A percentile compares a stretch with the other conserved stretches of the same genome.
These are phyloP conservation scores for Caenorhabditis tropicalis DNA, from an alignment of 1,140 invertebrate species.

Conservation along the genomic window DNA sequence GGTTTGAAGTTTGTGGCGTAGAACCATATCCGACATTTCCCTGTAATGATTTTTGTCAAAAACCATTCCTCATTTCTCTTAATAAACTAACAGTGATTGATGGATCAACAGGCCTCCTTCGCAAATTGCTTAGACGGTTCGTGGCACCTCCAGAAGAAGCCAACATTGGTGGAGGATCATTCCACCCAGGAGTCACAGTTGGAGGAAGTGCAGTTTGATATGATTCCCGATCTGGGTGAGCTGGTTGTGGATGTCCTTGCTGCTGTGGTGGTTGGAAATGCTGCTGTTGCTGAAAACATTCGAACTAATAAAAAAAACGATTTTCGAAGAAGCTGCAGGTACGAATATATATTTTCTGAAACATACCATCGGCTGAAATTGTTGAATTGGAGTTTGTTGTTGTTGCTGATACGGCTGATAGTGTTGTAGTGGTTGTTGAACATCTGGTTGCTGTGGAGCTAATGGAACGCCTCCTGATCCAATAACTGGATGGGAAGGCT, in stretches of 20 bases:
- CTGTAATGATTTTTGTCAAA: neutral
- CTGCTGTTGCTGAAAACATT: neutral
- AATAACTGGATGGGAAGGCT: neutral
- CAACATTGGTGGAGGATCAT: conserved; percentile 30
- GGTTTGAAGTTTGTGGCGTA: neutral
- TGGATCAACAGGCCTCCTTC: conserved; percentile 3
- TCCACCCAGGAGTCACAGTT: conserved; percentile 11
- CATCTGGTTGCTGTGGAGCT: neutral
- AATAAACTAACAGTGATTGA: neutral
- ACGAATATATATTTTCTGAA: no score
- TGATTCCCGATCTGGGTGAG: neutral
- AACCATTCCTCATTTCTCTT: neutral
- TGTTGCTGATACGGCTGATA: neutral
- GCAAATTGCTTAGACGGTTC: conserved; percentile 21
- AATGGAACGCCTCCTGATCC: neutral
- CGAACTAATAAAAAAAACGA: neutral
- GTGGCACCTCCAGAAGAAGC: neutral
- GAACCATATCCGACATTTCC: conserved; percentile 16
- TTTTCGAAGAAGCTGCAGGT: no score
- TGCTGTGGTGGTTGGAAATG: conserved; percentile 14
- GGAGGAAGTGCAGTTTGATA: conserved; percentile 25
- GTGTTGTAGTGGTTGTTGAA: neutral
- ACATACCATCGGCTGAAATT: no score
- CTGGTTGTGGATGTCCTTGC: neutral
- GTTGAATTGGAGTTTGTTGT: neutral